Evolutionary conservation across 1,140 invertebrate genomes (phyloP).

Genomic region (Drosophila serrata): DNA sequence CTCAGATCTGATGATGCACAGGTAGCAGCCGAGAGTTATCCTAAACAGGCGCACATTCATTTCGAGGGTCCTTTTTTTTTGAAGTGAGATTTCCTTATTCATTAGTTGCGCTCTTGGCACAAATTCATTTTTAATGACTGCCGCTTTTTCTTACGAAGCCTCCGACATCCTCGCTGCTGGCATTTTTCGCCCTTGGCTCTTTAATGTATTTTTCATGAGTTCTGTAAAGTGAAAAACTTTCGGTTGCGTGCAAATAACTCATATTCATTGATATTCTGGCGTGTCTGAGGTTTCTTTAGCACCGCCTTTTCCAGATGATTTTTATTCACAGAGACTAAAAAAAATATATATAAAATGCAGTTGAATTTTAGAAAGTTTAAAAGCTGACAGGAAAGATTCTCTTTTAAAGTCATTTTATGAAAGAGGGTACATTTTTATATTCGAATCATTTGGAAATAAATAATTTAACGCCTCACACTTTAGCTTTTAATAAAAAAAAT

Average conservation of each 20-base stretch:
- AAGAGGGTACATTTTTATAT: neutral
- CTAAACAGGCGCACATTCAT: constrained; percentile 24
- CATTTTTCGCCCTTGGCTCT: constrained; percentile 43
- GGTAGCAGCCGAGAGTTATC: constrained; percentile 11
- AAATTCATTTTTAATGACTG: constrained; percentile 81
- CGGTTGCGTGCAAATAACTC: constrained; percentile 78
- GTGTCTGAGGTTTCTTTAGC: constrained; percentile 17
- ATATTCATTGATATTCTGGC: constrained; percentile 78
- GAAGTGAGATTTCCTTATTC: constrained; percentile 72
- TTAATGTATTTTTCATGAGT: constrained; percentile 84
- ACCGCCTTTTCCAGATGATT: constrained; percentile 26
- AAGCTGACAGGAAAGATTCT: neutral
- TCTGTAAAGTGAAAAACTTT: constrained; percentile 74
- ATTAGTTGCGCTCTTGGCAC: constrained; percentile 79
- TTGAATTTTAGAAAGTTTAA: neutral
- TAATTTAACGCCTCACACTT: neutral
- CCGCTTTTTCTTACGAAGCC: constrained; percentile 38
- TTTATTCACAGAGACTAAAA: constrained; percentile 6
- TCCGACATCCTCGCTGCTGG: neutral
- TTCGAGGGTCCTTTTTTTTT: constrained; percentile 10
- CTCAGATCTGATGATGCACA: constrained; percentile 47
- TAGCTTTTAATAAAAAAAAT: neutral
- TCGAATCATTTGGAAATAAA: neutral
- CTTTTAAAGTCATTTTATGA: neutral
- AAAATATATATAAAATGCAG: neutral